Conservation (phyloP, 2,888 invertebrate species). For the Lydus trimaculatus region DNA sequence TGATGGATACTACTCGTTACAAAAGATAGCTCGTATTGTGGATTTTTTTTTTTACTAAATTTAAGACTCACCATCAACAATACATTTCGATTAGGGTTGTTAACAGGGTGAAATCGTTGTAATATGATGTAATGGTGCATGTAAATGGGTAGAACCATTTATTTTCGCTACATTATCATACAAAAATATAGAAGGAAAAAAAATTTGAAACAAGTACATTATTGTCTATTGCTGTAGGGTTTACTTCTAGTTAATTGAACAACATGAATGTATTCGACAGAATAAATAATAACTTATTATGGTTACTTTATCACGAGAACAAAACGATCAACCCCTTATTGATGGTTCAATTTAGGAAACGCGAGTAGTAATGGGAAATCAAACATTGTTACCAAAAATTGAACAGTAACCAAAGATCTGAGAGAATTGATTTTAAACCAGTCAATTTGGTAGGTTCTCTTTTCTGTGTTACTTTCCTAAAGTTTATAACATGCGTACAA, state of each 20-base stretch:
- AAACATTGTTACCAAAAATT: not conserved
- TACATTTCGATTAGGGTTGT: slow-evolving; percentile 31
- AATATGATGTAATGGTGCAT: slow-evolving; percentile 35
- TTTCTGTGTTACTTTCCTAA: no score
- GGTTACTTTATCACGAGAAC: not conserved
- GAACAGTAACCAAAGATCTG: no score
- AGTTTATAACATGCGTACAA: no score
- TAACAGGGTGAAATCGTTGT: slow-evolving; percentile 24
- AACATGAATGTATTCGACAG: not conserved
- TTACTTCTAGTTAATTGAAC: not conserved
- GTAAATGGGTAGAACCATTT: slow-evolving; percentile 30
- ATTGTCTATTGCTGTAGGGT: not conserved
- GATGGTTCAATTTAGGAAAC: not conserved
- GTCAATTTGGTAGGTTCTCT: no score
- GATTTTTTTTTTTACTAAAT: not conserved
- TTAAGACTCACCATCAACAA: slow-evolving; percentile 22
- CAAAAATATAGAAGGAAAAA: slow-evolving; percentile 14
- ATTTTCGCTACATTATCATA: slow-evolving; percentile 34
- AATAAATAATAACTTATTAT: not conserved
- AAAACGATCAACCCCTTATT: not conserved
- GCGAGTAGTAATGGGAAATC: not conserved
- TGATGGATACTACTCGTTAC: not conserved
- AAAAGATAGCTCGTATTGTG: not conserved
- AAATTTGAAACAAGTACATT: not conserved
- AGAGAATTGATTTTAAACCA: no score